Evolutionary conservation across 35 echinoderm and acorn worm species (phyloP), one percentile per base, ranked within the genome.

Genomic region (Chiridota heheva): DNA sequence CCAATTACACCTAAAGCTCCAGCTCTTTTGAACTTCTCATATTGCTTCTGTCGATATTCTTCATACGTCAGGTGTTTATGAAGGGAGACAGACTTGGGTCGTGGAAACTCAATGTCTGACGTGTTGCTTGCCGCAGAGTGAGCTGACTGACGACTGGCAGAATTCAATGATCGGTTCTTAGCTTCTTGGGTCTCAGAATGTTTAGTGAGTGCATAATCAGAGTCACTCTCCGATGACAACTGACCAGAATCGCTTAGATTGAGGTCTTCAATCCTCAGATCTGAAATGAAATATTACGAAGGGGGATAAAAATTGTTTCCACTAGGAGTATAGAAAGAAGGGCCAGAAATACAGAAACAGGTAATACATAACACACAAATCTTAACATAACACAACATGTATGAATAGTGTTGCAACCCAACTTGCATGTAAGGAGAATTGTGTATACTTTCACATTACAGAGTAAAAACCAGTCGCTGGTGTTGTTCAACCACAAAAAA

Each of bases 21-120:
- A 27, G 95, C 95, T 70, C 85, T 78, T 67, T 98, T 98, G 60
- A 98, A 98, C 42, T 89, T 91, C 40, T 98, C 84, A 70, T 98
- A 92, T 72, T 98, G 95, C 30, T 88, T 42, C 58, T 98, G 89
- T 3, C 89, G 39, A 44, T 98, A 98, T 51, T 98, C 89, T 41
- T 98, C 89, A 58, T 98, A 98, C 0, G 72, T 81, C 48, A 98
- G 84, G 67, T 87, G 95, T 22, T 84, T 87, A 70, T 98, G 95
- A 27, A 98, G 73, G 13, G 89, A 91, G 55, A 98, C 89, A 4
- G 95, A 92, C 41, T 60, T 88, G 26, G 95, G 89, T 64, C 95
- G 61, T 31, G 92, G 89, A 40, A 91, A 91, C 73, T 98, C 95
- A 7, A 98, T 43, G 40, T 98, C 95, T 13, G 85, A 84, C 7